Evolutionary conservation across 2,113 vertebrate species (phyloP).

Genomic region (Geococcyx californianus): DNA sequence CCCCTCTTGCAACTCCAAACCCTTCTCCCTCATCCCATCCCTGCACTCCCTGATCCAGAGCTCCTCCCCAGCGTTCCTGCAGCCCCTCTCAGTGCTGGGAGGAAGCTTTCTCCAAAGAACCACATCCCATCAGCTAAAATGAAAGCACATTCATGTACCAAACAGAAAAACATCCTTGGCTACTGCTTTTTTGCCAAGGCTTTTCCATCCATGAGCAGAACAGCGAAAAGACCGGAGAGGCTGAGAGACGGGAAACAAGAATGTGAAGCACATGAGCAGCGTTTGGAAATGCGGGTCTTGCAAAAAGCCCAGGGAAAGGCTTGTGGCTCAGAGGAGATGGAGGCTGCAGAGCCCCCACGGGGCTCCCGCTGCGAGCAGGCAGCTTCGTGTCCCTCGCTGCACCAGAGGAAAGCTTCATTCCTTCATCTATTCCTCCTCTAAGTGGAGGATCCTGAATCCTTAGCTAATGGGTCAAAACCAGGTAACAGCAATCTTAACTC

Average conservation of each 20-base stretch:
- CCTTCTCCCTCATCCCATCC: too few relatives aligned
- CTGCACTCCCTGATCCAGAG: too few relatives aligned
- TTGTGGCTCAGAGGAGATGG: background rate
- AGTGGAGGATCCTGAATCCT: background rate
- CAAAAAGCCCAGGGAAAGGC: background rate
- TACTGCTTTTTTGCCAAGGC: background rate
- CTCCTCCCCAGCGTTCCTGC: too few relatives aligned
- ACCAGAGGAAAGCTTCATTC: background rate
- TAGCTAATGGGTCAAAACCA: conserved; percentile 5
- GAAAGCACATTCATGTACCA: fast-evolving
- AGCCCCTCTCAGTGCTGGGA: too few relatives aligned
- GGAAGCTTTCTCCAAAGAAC: background rate
- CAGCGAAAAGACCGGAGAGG: background rate
- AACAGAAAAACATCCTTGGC: background rate
- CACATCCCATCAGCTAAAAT: fast-evolving
- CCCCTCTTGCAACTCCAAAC: too few relatives aligned
- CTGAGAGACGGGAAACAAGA: background rate
- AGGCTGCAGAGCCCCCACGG: background rate
- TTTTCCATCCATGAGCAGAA: background rate
- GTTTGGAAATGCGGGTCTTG: background rate
- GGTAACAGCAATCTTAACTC: background rate
- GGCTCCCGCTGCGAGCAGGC: background rate
- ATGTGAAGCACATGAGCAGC: background rate
- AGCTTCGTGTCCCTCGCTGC: background rate
- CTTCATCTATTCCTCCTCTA: background rate